Evolutionary conservation across 2,797 vertebrate genomes (phyloP).

Genomic region (Hapalemur alaotrensis): DNA sequence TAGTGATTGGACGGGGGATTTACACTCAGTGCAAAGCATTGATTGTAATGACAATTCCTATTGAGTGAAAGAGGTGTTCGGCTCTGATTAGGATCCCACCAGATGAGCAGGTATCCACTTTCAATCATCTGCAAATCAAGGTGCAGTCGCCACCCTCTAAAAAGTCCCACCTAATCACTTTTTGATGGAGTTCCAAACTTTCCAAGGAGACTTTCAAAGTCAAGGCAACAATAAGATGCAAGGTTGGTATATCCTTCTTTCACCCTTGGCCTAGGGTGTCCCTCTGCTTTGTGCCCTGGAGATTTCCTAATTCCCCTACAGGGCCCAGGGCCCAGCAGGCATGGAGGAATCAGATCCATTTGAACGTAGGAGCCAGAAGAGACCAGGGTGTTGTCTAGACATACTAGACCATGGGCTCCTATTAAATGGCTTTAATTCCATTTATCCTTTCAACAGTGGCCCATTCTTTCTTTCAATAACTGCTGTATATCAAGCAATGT

Average conservation of each 20-base stretch:
- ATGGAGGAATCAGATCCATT: not conserved
- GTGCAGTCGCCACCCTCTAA: rapidly evolving
- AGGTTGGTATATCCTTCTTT: not conserved
- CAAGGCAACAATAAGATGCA: not conserved
- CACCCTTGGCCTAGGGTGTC: not conserved
- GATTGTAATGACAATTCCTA: constrained; percentile 69
- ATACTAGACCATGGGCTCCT: not conserved
- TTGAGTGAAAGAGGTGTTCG: constrained; percentile 44
- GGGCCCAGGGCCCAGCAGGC: not conserved
- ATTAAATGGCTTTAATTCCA: not conserved
- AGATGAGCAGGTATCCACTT: not conserved
- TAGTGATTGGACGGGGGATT: constrained; percentile 15
- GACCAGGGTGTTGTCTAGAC: not conserved
- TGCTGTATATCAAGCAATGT: not conserved
- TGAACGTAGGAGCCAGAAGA: not conserved
- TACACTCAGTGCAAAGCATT: constrained; percentile 56
- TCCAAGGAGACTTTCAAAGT: not conserved
- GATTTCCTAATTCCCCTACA: not conserved
- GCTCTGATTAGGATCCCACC: constrained; percentile 41
- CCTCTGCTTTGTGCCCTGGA: not conserved
- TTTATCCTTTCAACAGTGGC: not conserved
- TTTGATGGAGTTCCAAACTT: constrained; percentile 1
- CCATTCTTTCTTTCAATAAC: not conserved
- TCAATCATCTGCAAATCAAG: constrained; percentile 48
- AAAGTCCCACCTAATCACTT: not conserved